Evolutionary conservation across 2,113 vertebrate species (phyloP).

Genomic region (Sphyrna mokarran): DNA sequence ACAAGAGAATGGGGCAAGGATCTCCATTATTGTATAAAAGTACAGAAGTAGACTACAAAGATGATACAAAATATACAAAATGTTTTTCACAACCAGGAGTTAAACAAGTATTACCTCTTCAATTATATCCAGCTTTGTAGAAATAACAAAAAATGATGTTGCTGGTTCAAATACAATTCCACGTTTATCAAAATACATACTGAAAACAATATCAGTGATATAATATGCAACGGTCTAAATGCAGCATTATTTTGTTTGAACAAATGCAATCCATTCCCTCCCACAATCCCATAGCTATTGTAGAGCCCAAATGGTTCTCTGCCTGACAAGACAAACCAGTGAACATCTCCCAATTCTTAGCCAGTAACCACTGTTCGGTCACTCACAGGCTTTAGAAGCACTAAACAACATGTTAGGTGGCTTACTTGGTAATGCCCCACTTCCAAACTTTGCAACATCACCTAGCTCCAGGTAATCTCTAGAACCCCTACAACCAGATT

Average conservation of each 20-base stretch:
- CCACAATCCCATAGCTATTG: background rate
- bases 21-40: background rate
- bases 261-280: background rate
- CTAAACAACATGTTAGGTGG: background rate
- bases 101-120: background rate
- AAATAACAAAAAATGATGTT: background rate
- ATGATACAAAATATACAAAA: background rate
- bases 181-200: background rate
- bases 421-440: background rate
- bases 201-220: background rate
- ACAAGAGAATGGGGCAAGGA: background rate
- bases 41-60: background rate
- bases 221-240: background rate
- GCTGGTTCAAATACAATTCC: background rate
- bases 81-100: background rate
- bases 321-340: background rate
- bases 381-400: background rate
- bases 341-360: background rate
- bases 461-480: background rate
- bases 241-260: background rate
- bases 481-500: background rate
- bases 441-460: background rate
- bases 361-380: background rate
- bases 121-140: background rate
- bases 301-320: background rate